Evolutionary conservation across 2,888 invertebrate genomes (phyloP), one percentile per base, ranked within the genome.

Genomic region (Tetranychus piercei): DNA sequence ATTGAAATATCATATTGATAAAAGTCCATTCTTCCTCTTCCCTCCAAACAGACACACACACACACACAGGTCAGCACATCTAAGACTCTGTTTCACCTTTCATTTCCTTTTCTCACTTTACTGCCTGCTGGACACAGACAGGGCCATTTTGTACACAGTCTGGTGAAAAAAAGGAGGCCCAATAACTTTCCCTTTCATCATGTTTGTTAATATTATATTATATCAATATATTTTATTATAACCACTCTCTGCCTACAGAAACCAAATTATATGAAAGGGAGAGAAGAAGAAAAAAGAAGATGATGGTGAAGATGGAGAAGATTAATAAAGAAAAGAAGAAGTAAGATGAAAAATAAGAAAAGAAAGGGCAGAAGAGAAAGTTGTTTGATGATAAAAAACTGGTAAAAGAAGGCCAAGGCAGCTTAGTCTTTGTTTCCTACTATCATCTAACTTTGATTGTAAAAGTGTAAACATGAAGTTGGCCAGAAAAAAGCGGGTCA

Each of bases 341-440:
- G 66, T 9, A 20, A 20, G 9, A 20, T 69, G 11, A 23, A 11
- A 20, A 23, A 11, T 20, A 11, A 23, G 22, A 69, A 22, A 11
- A 22, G 5, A 23, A 6, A 69, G 69, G 22, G 34, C 18, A 22
- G 22, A n/a, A 67, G 67, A 67, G 69, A 69, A 23, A 69, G 69
- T 23, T 20, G 20, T 23, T 69, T 69, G 34, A 69, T 69, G 69
- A 22, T 22, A 67, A 67, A 67, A 67, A 67, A 67, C 67, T 67
- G 67, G 67, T 67, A 22, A 67, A 22, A 67, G 22, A 67, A 67
- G 55, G 55, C 55, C 55, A 55, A 55, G 55, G 55, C 55, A 55
- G 55, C 9, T 55, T 55, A 15, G 55, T 55, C 15, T 9, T 55
- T 55, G 55, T 55, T 55, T 55, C 55, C 55, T 55, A 34, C 55